Conservation (phyloP, 92 coral and sea anemone genomes). For the Siderastrea siderea region DNA sequence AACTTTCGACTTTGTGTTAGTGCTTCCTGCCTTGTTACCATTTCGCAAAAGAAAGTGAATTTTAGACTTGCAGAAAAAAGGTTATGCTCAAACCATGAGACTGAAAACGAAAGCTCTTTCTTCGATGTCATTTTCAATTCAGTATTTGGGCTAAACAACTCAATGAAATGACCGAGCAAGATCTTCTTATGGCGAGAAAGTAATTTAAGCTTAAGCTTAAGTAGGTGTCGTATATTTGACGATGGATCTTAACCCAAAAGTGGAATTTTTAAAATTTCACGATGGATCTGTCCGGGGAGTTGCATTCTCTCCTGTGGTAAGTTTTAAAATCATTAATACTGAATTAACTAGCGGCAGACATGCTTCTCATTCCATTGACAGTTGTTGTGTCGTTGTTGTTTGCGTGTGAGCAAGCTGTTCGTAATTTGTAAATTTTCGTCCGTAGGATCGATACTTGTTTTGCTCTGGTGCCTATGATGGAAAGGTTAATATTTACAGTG, state of each 20-base stretch:
- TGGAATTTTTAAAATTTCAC: constrained; percentile 87
- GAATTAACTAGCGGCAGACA: neutral
- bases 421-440: neutral
- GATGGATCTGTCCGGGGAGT: constrained; percentile 91
- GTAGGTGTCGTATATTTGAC: neutral
- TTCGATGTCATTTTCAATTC: neutral
- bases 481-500: constrained; percentile 87
- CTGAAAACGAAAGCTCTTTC: neutral
- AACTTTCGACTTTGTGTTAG: neutral
- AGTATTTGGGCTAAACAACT: neutral
- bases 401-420: neutral
- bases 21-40: no score
- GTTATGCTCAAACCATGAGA: neutral
- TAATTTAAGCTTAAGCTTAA: no score
- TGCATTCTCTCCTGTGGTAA: constrained; percentile 92
- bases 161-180: neutral
- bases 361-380: neutral
- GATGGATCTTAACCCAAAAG: constrained; percentile 79
- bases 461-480: constrained; percentile 97
- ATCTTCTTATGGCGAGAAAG: neutral
- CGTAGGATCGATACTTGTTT: constrained; percentile 89
- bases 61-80: neutral
- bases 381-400: neutral
- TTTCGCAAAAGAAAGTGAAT: neutral
- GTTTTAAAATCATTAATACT: neutral